phyloP scores from a whole-genome alignment of 2,113 vertebrate species.

The Elaphurus davidianus region DNA sequence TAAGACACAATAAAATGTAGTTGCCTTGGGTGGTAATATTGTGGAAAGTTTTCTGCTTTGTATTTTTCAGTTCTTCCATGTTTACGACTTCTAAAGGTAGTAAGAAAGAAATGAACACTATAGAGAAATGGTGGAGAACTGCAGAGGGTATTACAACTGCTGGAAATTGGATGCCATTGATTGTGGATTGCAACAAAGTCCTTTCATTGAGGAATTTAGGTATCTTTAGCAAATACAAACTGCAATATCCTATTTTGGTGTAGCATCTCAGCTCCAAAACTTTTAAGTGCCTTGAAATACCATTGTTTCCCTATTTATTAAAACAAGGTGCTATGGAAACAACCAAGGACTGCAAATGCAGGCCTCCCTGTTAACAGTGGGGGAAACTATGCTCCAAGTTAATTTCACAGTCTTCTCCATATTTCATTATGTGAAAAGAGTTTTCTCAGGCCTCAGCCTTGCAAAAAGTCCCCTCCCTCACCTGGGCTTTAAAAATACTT shows the following conservation, averaged over 20 bases:
- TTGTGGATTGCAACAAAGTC: not conserved
- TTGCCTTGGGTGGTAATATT: no score
- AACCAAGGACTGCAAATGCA: not conserved
- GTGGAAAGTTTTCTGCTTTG: not conserved
- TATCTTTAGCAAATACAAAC: not conserved
- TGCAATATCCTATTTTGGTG: not conserved
- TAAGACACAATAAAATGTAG: not conserved
- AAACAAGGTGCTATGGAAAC: not conserved
- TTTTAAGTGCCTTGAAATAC: not conserved
- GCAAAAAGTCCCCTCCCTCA: not conserved
- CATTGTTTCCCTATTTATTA: not conserved
- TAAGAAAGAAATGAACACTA: not conserved
- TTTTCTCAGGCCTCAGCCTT: not conserved
- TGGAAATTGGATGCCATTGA: not conserved
- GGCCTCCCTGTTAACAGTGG: not conserved
- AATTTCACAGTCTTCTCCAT: not conserved
- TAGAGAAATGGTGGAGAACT: not conserved
- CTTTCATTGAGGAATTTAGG: not conserved
- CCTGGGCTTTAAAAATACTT: not conserved
- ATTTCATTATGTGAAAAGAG: not conserved
- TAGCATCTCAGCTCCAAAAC: not conserved
- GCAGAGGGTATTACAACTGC: not conserved
- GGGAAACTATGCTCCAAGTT: accelerated
- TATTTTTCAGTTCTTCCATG: not conserved
- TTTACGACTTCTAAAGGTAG: not conserved